These are phyloP conservation scores for Sussaba pulchella DNA, from an alignment of 2,888 invertebrate species.

Conservation along the genomic window DNA sequence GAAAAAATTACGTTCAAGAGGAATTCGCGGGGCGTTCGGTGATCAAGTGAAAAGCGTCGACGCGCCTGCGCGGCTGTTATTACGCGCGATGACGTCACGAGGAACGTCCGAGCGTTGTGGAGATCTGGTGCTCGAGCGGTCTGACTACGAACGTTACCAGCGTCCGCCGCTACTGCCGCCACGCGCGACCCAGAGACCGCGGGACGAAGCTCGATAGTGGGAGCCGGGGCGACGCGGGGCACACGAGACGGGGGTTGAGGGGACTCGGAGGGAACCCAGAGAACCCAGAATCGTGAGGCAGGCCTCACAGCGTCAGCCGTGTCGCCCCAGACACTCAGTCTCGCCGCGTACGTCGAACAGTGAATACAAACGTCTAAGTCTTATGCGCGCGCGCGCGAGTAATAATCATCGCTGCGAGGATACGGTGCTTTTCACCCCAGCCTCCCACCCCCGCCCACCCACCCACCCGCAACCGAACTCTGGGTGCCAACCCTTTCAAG, in stretches of 20 bases:
- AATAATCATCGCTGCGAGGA: conserved; percentile 34
- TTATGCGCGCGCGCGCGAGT: conserved; percentile 11
- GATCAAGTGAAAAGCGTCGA: too few relatives aligned
- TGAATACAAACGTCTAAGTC: conserved; percentile 55
- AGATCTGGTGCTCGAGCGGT: too few relatives aligned
- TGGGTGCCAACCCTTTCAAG: conserved; percentile 12
- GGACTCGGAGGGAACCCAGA: conserved; percentile 14
- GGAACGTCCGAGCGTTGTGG: conserved; percentile 34
- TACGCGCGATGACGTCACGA: conserved; percentile 60
- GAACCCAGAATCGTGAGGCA: conserved; percentile 49
- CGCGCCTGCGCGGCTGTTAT: conserved; percentile 65
- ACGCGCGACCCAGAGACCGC: conserved; percentile 47
- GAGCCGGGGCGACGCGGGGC: conserved; percentile 10
- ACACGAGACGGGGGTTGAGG: conserved; percentile 27
- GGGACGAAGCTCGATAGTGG: too few relatives aligned
- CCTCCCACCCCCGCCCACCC: neutral
- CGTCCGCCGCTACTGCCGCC: neutral
- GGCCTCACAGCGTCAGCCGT: conserved; percentile 72
- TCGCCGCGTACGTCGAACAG: conserved; percentile 79
- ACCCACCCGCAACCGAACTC: neutral
- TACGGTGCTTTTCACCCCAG: conserved; percentile 24
- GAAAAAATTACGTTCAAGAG: conserved; percentile 11
- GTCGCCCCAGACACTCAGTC: conserved; percentile 82
- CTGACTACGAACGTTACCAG: conserved; percentile 43
- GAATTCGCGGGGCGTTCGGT: conserved; percentile 52